Percentiles rank a stretch among this genome's conserved stretches.
Conservation (phyloP, 2,888 invertebrate species). For the Bursaphelenchus okinawaensis region DNA sequence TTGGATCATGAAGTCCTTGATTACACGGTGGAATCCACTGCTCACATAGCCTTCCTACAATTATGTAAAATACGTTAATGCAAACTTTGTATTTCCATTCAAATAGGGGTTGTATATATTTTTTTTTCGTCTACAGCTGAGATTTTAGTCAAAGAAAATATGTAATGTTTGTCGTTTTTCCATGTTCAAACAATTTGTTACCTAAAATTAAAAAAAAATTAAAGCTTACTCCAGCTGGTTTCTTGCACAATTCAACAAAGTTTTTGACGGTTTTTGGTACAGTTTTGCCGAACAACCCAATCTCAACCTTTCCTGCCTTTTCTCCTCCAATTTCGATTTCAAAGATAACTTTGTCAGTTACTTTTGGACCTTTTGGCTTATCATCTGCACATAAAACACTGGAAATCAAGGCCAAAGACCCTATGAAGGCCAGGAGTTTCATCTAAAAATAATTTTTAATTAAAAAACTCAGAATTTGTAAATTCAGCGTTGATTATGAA, state of each 20-base stretch:
- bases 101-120: too few relatives aligned
- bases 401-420: background rate
- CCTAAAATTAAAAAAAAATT: too few relatives aligned
- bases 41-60: constrained; percentile 33
- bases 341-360: constrained; percentile 61
- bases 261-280: constrained; percentile 77
- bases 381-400: constrained; percentile 13
- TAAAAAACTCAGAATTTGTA: too few relatives aligned
- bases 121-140: too few relatives aligned
- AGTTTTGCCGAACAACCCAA: constrained; percentile 81
- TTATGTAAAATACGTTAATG: too few relatives aligned
- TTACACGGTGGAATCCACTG: constrained; percentile 72
- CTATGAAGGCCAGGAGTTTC: background rate
- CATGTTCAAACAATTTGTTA: too few relatives aligned
- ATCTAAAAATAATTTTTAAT: too few relatives aligned
- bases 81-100: too few relatives aligned
- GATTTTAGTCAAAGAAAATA: too few relatives aligned
- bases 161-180: too few relatives aligned
- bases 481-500: too few relatives aligned
- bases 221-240: constrained; percentile 42
- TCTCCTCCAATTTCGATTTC: constrained; percentile 73
- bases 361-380: constrained; percentile 55
- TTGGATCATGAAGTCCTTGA: constrained; percentile 69
- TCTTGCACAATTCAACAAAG: constrained; percentile 73
- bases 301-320: constrained; percentile 71